A percentile compares a stretch with the other conserved stretches of the same genome.
Conservation (phyloP, 2,888 invertebrate species). For the Petrophora chlorosata region DNA sequence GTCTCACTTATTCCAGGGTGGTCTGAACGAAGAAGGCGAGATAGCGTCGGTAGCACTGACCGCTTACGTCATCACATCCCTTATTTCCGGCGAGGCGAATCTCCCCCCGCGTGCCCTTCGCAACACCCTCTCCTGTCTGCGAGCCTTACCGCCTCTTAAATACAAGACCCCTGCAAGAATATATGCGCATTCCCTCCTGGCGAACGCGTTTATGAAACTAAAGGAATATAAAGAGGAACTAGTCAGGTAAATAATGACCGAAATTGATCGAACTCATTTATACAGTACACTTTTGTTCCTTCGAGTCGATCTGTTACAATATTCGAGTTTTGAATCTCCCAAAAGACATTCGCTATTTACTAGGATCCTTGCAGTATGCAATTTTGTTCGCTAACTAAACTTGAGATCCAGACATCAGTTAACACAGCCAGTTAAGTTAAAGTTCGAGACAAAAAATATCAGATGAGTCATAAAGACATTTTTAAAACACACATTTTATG, state of each 20-base stretch:
- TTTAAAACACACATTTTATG: neutral
- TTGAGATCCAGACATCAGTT: too few species aligned
- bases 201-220: conserved; percentile 63
- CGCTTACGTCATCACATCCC: conserved; percentile 87
- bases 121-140: conserved; percentile 85
- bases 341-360: too few species aligned
- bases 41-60: conserved; percentile 86
- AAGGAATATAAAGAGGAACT: conserved; percentile 59
- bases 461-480: neutral
- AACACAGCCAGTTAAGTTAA: too few species aligned
- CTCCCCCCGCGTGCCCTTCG: conserved; percentile 73
- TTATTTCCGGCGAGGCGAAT: conserved; percentile 81
- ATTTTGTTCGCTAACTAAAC: too few species aligned
- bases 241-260: conserved; percentile 38
- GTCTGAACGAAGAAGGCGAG: conserved; percentile 76
- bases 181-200: conserved; percentile 63
- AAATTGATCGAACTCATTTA: too few species aligned
- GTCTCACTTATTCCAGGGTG: too few species aligned
- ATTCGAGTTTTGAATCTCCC: too few species aligned
- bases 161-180: conserved; percentile 52
- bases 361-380: too few species aligned
- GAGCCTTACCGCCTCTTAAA: conserved; percentile 66
- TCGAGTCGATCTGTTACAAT: too few species aligned
- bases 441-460: too few species aligned
- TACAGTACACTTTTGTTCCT: too few species aligned